Base-by-base conservation (phyloP, 2,888 invertebrate genomes). In the Psococerastis gibbosa region DNA sequence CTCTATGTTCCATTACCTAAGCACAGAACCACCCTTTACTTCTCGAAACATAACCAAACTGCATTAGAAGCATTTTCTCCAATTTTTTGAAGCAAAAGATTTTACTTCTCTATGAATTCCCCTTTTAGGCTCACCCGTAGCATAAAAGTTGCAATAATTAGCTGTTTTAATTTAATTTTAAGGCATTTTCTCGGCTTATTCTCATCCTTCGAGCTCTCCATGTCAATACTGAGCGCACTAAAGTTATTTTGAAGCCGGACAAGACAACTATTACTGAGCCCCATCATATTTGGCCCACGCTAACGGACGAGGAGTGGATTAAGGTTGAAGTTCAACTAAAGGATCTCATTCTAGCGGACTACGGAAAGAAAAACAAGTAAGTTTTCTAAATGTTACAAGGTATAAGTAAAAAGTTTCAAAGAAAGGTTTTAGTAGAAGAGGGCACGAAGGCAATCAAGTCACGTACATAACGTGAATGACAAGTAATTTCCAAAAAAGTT, bases 251-350 rank as follows among this genome's bases (percentile, higher is more conserved):
- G 44, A 99, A 99, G 60, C 98, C 98, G 0, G 98, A 98, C 61
- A 97, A 97, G 64, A 97, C 95, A 0, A 98, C 97, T 0, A 81
- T 98, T 42, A 99, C 98, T 0, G 98, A 99, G 62, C 84, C 92
- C 0, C 98, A 98, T 69, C 98, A 99, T 63, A 98, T 99, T 63
- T 98, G 98, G 98, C 98, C 98, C 0, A 87, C 94, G 0, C 67
- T 98, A 4, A 75, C 83, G 1, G 97, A 98, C 56, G 97, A 98
- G 55, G 97, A 99, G 65, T 99, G 98, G 98, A 94, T 98, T 60
- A 97, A 97, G 63, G 92, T 95, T 35, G 98, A 98, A 64, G 89
- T 97, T 22, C 91, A 94, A 56, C 71, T 98, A 17, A 99, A 98
- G 60, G 98, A 99, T 63, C 74, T 98, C 47, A 99, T 98, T 55